phyloP scores from a whole-genome alignment of 1,140 invertebrate genomes.

The Sesamia nonagrioides region DNA sequence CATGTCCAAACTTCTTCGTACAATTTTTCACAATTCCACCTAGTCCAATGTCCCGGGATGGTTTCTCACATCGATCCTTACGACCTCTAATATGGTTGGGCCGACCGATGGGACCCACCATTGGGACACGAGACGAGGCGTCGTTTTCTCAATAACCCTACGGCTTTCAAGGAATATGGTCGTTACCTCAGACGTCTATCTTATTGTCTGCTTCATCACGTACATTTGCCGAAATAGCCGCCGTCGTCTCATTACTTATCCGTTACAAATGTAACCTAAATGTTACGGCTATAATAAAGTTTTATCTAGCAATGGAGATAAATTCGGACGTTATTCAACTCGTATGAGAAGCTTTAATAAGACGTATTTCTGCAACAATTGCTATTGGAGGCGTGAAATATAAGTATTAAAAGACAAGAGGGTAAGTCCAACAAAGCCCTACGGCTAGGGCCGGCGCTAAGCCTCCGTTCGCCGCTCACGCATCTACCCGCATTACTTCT shows the following conservation, averaged over 20 bases:
- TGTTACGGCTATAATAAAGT: constrained; percentile 50
- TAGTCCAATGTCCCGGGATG: constrained; percentile 27
- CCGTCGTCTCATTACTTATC: constrained; percentile 45
- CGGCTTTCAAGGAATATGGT: constrained; percentile 45
- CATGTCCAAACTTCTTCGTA: constrained; percentile 1
- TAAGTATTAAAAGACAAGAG: constrained; percentile 78
- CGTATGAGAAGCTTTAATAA: constrained; percentile 46
- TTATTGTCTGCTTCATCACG: constrained; percentile 53
- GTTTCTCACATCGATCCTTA: constrained; percentile 32
- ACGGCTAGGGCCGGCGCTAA: constrained; percentile 68
- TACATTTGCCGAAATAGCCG: constrained; percentile 51
- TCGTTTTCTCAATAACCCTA: constrained; percentile 47
- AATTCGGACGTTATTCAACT: constrained; percentile 21
- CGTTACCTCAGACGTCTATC: constrained; percentile 53
- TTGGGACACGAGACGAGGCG: constrained; percentile 41
- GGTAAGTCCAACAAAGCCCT: constrained; percentile 77
- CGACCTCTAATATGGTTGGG: constrained; percentile 39
- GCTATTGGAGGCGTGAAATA: constrained; percentile 68
- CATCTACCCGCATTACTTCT: constrained; percentile 83
- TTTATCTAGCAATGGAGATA: constrained; percentile 40
- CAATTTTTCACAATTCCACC: constrained; percentile 26
- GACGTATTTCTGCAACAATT: constrained; percentile 53
- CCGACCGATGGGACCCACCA: constrained; percentile 47
- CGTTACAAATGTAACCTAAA: constrained; percentile 48
- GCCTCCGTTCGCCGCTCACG: constrained; percentile 74